Conservation (phyloP, 2,797 vertebrate species). For the Picus viridis region DNA sequence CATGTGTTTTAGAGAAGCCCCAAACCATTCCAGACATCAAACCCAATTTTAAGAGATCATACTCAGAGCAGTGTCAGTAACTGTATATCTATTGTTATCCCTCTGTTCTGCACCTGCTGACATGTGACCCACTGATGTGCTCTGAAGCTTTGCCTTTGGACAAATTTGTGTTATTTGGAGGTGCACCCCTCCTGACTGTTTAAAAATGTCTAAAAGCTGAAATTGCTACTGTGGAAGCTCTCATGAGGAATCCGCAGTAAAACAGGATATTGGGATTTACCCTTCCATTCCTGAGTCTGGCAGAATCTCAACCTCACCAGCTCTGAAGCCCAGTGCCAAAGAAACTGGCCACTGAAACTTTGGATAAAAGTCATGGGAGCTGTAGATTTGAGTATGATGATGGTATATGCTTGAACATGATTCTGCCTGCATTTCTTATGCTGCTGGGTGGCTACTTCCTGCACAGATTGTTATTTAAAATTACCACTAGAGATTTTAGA, state of each 20-base stretch:
- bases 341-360: neutral
- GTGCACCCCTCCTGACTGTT: fast-evolving
- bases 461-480: neutral
- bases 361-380: neutral
- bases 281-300: neutral
- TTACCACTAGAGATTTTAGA: neutral
- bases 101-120: neutral
- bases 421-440: neutral
- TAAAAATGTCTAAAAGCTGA: neutral
- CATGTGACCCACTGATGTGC: fast-evolving
- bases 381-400: neutral
- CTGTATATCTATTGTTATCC: fast-evolving
- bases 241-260: fast-evolving
- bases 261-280: neutral
- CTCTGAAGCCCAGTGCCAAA: neutral
- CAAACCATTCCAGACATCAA: neutral
- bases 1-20: neutral
- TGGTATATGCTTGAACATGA: neutral
- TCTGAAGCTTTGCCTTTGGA: neutral
- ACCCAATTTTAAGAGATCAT: neutral
- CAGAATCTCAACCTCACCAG: neutral
- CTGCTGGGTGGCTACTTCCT: neutral
- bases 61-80: neutral
- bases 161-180: neutral
- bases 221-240: fast-evolving